phyloP scores from a whole-genome alignment of 2,888 invertebrate genomes.

The Mesochorus sp. region DNA sequence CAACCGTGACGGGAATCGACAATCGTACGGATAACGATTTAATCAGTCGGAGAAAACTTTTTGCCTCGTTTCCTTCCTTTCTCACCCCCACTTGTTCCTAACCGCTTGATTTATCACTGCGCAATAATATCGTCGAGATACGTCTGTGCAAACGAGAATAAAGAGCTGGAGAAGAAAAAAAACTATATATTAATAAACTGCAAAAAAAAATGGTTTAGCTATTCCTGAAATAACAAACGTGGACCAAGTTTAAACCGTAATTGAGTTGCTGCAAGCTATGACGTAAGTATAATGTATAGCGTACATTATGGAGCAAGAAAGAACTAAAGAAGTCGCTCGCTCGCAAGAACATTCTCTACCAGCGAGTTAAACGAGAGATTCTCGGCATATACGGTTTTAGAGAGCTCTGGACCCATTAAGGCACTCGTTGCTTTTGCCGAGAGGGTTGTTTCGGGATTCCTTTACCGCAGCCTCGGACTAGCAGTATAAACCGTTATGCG shows the following conservation, averaged over 20 bases:
- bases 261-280: slow-evolving; percentile 19
- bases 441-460: slow-evolving; percentile 24
- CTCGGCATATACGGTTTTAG: not conserved
- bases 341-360: slow-evolving; percentile 5
- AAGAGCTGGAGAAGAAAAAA: not conserved
- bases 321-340: slow-evolving; percentile 24
- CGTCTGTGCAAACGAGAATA: not conserved
- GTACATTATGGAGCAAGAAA: not conserved
- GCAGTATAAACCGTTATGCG: slow-evolving; percentile 6
- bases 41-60: slow-evolving; percentile 56
- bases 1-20: slow-evolving; percentile 55
- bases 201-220: not conserved
- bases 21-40: slow-evolving; percentile 56
- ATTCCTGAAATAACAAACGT: slow-evolving; percentile 6
- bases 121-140: not conserved
- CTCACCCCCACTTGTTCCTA: not conserved
- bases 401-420: slow-evolving; percentile 33
- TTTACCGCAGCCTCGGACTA: not conserved
- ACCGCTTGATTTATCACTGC: slow-evolving; percentile 6
- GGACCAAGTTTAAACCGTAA: slow-evolving; percentile 18
- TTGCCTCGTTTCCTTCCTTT: slow-evolving; percentile 19
- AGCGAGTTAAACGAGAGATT: slow-evolving; percentile 35
- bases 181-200: not conserved
- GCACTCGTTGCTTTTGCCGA: slow-evolving; percentile 32
- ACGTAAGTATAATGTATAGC: not conserved